These are phyloP conservation scores for Xiphorhynchus elegans DNA, from an alignment of 2,113 vertebrate genomes.

Conservation along the genomic window DNA sequence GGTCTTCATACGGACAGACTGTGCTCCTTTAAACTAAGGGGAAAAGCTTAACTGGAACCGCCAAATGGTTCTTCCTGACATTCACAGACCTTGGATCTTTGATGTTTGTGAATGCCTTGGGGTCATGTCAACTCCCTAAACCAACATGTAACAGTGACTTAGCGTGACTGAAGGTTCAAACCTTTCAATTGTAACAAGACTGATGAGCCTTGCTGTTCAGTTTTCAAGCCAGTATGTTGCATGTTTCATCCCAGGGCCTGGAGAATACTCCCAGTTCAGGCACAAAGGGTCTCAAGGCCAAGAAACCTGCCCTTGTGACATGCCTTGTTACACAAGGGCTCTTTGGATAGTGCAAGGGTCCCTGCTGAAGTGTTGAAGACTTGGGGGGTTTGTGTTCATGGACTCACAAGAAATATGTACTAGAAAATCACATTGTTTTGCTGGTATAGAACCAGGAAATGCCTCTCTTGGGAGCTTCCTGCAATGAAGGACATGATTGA, in stretches of 20 bases:
- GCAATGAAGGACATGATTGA: neutral
- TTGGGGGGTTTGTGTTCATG: accelerated
- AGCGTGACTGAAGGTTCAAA: neutral
- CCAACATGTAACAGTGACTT: neutral
- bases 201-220: neutral
- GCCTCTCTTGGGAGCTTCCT: neutral
- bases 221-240: neutral
- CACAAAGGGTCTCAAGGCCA: neutral
- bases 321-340: neutral
- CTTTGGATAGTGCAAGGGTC: neutral
- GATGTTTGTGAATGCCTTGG: neutral
- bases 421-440: neutral
- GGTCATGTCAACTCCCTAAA: neutral
- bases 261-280: neutral
- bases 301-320: neutral
- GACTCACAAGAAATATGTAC: neutral
- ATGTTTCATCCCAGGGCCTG: neutral
- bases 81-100: neutral
- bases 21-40: neutral
- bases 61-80: neutral
- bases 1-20: neutral
- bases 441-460: neutral
- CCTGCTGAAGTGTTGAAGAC: neutral
- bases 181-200: neutral
- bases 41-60: neutral